phyloP scores from a whole-genome alignment of 2,888 invertebrate species.

The Spatulosminthurus flaviceps region DNA sequence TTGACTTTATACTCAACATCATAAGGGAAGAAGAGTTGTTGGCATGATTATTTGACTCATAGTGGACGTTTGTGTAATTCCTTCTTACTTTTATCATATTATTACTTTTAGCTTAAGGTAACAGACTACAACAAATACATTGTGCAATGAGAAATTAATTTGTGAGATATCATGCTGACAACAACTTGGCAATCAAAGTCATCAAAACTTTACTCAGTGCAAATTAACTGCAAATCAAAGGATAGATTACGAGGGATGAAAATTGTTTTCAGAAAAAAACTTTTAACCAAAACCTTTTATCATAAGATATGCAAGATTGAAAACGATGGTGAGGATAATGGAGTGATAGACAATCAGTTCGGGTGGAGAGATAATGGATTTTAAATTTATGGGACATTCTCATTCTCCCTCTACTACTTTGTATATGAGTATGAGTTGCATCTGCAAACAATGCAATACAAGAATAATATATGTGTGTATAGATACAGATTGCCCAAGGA shows the following conservation, averaged over 20 bases:
- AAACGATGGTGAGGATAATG: constrained; percentile 27
- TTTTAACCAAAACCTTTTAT: neutral
- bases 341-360: constrained; percentile 28
- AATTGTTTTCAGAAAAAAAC: constrained; percentile 28
- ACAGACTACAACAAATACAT: neutral
- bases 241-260: constrained; percentile 8
- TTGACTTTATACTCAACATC: no score
- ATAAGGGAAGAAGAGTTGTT: neutral
- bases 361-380: constrained; percentile 32
- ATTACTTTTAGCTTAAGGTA: no score
- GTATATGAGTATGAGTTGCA: neutral
- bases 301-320: neutral
- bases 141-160: constrained; percentile 44
- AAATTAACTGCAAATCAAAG: constrained; percentile 24
- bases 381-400: constrained; percentile 37
- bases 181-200: constrained; percentile 36
- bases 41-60: neutral
- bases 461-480: no score
- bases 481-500: neutral
- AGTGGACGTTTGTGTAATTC: no score
- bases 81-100: no score
- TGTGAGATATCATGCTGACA: constrained; percentile 38
- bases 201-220: constrained; percentile 26
- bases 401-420: no score
- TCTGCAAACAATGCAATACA: constrained; percentile 1